These are phyloP conservation scores for Parambassis ranga DNA, from an alignment of 2,797 vertebrate genomes.

Conservation along the genomic window DNA sequence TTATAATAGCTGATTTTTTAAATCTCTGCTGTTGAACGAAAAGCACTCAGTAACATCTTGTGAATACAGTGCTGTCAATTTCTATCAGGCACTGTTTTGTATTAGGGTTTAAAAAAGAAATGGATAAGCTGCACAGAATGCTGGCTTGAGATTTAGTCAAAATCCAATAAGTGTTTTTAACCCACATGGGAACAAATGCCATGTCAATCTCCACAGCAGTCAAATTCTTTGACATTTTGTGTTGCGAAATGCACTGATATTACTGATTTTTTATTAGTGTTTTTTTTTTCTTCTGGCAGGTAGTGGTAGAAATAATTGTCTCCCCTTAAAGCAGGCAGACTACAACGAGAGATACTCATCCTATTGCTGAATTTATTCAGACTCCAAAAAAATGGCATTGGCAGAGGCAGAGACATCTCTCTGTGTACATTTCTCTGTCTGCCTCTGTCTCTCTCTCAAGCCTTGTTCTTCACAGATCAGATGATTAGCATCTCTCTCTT, in stretches of 20 bases:
- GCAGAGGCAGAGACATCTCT: conserved; percentile 43
- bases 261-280: not conserved
- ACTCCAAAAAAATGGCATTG: conserved; percentile 37
- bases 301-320: conserved; percentile 48
- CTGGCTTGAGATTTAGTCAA: not conserved
- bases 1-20: too few species aligned
- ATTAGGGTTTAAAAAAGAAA: too few species aligned
- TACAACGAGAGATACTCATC: conserved; percentile 61
- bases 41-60: not conserved
- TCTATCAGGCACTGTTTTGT: too few species aligned
- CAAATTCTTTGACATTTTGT: not conserved
- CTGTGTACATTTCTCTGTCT: conserved; percentile 29
- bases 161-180: not conserved
- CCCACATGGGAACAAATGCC: not conserved
- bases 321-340: conserved; percentile 26
- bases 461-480: conserved; percentile 50
- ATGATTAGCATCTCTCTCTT: conserved; percentile 61
- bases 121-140: not conserved
- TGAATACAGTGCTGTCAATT: not conserved
- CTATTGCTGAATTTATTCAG: conserved; percentile 28
- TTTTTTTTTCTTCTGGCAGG: conserved; percentile 13
- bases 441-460: conserved; percentile 14
- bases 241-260: conserved; percentile 3
- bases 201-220: not conserved
- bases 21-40: too few species aligned